These are phyloP conservation scores for Galemys pyrenaicus DNA, from an alignment of 2,113 vertebrate genomes.

Conservation along the genomic window DNA sequence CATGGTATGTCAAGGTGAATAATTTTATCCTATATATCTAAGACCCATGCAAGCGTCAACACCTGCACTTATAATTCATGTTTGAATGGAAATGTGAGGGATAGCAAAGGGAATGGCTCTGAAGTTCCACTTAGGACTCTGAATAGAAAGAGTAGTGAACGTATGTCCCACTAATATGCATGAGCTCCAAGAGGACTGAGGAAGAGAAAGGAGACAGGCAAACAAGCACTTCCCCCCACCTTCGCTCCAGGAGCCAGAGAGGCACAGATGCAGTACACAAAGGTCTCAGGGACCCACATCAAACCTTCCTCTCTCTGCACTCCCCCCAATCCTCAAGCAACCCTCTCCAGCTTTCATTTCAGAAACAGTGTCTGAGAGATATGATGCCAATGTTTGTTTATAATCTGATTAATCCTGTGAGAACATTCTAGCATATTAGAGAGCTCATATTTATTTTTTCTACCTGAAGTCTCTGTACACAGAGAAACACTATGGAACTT, in stretches of 20 bases:
- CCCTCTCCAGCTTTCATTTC: background rate
- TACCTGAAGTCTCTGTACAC: background rate
- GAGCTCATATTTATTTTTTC: background rate
- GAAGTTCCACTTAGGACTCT: background rate
- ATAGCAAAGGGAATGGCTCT: rapidly evolving
- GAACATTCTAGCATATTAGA: background rate
- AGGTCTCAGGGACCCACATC: rapidly evolving
- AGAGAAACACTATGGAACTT: background rate
- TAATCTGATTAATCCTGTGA: background rate
- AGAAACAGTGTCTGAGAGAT: background rate
- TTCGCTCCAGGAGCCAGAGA: rapidly evolving
- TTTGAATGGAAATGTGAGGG: background rate
- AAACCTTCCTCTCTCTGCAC: background rate
- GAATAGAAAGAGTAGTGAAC: too few relatives aligned
- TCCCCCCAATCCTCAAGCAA: background rate
- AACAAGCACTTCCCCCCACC: rapidly evolving
- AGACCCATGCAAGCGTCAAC: background rate
- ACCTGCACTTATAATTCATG: background rate
- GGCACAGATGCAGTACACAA: background rate
- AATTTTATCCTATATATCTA: background rate
- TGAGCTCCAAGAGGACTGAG: background rate
- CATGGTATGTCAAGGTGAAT: background rate
- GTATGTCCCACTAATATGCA: background rate
- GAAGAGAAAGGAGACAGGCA: background rate
- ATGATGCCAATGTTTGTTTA: background rate